Evolutionary conservation across 2,113 vertebrate genomes (phyloP).

Genomic region (Pelvicachromis taeniatus): DNA sequence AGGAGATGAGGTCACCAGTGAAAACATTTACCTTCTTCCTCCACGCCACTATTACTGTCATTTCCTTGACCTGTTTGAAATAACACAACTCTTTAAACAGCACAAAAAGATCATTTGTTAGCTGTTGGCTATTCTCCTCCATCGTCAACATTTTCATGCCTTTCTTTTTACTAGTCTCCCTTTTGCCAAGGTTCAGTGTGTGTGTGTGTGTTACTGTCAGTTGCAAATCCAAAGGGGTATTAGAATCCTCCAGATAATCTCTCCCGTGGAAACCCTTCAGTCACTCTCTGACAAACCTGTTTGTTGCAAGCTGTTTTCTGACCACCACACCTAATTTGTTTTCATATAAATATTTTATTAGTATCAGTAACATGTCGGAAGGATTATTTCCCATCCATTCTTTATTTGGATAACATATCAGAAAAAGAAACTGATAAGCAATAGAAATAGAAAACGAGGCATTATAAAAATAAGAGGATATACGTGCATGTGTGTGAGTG

Average conservation of each 20-base stretch:
- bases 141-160: neutral
- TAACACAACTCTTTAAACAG: neutral
- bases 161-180: neutral
- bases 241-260: constrained; percentile 32
- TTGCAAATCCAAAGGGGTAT: constrained; percentile 14
- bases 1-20: neutral
- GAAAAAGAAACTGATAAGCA: constrained; percentile 42
- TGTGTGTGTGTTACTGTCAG: neutral
- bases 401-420: constrained; percentile 39
- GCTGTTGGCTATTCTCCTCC: neutral
- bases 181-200: neutral
- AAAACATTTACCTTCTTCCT: constrained; percentile 31
- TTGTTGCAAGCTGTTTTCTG: neutral
- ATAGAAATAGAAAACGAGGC: constrained; percentile 37
- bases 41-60: neutral
- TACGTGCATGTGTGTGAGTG: constrained; percentile 12
- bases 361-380: constrained; percentile 44
- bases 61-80: neutral
- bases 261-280: neutral
- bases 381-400: neutral
- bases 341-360: constrained; percentile 74
- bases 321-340: neutral
- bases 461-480: constrained; percentile 60
- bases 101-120: neutral
- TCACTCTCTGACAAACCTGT: neutral